phyloP scores from a whole-genome alignment of 2,888 invertebrate species.

The Drosophila neoperkinsi region DNA sequence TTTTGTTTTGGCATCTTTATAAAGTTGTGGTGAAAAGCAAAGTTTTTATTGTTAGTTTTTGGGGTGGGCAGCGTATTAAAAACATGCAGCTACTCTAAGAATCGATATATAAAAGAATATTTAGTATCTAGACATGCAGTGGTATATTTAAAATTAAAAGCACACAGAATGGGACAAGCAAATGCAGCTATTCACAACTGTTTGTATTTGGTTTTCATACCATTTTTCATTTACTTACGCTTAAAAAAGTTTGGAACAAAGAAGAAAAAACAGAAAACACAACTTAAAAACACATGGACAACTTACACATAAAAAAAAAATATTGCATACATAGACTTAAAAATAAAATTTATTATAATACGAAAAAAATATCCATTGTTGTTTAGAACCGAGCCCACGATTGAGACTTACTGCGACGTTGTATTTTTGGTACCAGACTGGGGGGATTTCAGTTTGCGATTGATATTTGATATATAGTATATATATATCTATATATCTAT shows the following conservation, averaged over 20 bases:
- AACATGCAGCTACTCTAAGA: constrained; percentile 35
- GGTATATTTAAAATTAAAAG: constrained; percentile 45
- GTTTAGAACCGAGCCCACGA: constrained; percentile 48
- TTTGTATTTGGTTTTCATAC: constrained; percentile 27
- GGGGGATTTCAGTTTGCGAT: constrained; percentile 10
- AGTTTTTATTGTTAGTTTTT: constrained; percentile 50
- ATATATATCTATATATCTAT: constrained; percentile 11
- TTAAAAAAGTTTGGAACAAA: constrained; percentile 44
- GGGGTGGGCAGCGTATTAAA: constrained; percentile 30
- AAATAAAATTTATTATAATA: constrained; percentile 25
- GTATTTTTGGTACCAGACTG: constrained; percentile 49
- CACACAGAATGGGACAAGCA: constrained; percentile 45
- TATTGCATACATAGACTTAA: constrained; percentile 43
- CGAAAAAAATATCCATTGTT: constrained; percentile 39
- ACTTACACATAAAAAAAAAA: constrained; percentile 52
- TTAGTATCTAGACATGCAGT: constrained; percentile 36
- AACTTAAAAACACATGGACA: constrained; percentile 42
- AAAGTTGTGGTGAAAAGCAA: constrained; percentile 65
- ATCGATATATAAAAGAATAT: constrained; percentile 4
- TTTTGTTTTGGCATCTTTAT: constrained; percentile 36
- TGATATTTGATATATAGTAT: constrained; percentile 11
- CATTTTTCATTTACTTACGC: constrained; percentile 68
- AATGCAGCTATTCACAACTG: constrained; percentile 50
- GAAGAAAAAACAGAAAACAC: neutral
- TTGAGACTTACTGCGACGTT: constrained; percentile 69